Evolutionary conservation across 2,888 invertebrate species (phyloP).

Genomic region (Troglohyphantes excavatus): DNA sequence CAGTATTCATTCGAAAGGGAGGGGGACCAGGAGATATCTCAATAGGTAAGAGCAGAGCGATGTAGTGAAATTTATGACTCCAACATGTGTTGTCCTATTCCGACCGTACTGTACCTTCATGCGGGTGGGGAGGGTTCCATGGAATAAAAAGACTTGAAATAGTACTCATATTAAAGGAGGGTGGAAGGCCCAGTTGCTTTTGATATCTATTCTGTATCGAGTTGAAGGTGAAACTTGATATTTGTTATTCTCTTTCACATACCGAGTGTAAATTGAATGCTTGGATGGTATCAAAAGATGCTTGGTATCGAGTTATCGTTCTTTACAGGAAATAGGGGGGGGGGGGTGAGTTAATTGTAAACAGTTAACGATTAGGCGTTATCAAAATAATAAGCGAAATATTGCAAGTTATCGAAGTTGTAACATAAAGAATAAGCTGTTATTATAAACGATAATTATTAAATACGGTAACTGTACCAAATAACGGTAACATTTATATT

Average conservation of each 20-base stretch:
- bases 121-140: constrained; percentile 20
- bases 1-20: constrained; percentile 68
- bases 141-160: constrained; percentile 61
- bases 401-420: no score
- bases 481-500: no score
- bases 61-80: constrained; percentile 77
- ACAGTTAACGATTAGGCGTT: no score
- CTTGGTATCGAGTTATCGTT: no score
- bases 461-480: no score
- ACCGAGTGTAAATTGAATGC: neutral
- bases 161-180: constrained; percentile 14
- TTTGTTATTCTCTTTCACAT: neutral
- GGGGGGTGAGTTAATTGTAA: no score
- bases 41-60: constrained; percentile 71
- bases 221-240: neutral
- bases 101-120: neutral
- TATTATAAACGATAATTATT: no score
- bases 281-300: no score
- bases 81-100: constrained; percentile 77
- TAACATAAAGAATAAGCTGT: no score
- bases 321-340: no score
- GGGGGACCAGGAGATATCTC: constrained; percentile 66
- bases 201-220: constrained; percentile 21
- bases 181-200: constrained; percentile 30
- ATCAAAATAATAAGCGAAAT: no score